Base-by-base conservation (phyloP, 2,888 invertebrate species). In the Hydrotaea diabolus region DNA sequence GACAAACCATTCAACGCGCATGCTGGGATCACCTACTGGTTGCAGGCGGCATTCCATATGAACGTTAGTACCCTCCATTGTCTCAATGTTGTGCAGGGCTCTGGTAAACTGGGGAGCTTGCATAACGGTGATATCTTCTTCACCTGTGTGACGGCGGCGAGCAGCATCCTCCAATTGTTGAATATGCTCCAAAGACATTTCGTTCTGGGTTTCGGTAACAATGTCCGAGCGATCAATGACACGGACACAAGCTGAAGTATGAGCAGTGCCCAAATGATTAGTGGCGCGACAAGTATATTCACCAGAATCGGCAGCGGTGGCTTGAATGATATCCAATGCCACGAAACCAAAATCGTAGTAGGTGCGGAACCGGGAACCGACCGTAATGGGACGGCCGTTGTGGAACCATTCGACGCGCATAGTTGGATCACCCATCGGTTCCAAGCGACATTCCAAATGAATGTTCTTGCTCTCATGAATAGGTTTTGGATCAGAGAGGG, bases 341-440 rank as follows among this genome's bases (percentile, higher is more conserved):
- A 99, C 98, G 91, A 97, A 98, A 19, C 99, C 99, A 92, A 99
- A 99, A 91, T 99, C 99, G 90, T 98, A 97, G 91, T 98, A 97
- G 26, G 98, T 98, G 90, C 96, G 95, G 93, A 98, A 99, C 90
- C 99, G 95, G 64, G 97, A 97, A 59, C 97, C 97, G 53, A 97
- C 96, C 39, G 98, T 97, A 17, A 97, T 95, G 9, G 97, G 95
- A 89, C 95, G 95, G 36, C 98, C 98, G 92, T 99, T 98, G 89
- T 97, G 97, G 94, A 96, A 98, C 98, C 98, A 98, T 93, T 98
- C 97, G 0, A 98, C 98, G 89, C 97, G 94, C 97, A 98, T 97
- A 0, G 98, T 97, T 5, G 98, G 98, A 92, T 98, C 98, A 57
- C 98, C 98, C 96, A 98, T 97, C 1, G 98, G 98, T 91, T 98